Evolutionary conservation across 2,113 vertebrate genomes (phyloP), one percentile per base, ranked within the genome.

Genomic region (Microtus richardsoni): DNA sequence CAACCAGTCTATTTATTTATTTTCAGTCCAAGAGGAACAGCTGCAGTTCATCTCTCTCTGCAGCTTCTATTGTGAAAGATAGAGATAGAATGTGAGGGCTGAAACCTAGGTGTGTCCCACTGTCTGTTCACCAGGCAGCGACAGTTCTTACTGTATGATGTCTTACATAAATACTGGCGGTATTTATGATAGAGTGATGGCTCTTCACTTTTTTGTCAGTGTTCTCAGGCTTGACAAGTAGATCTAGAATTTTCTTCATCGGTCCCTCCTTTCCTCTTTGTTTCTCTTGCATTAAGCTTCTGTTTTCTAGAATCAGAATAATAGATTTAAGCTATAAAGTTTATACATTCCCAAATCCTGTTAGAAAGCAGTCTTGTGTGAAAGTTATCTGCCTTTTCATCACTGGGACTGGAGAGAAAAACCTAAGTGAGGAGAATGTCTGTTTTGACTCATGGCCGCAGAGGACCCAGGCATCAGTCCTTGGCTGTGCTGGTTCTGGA

Each of bases 21-120:
- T 60, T 70, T 94, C 75, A 68, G 64, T 94, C 71, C 26, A 83
- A 60, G 60, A 89, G 8, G 66, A 47, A 79, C 19, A 89, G 13
- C 33, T 96, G 7, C 44, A 93, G 87, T 79, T 77, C 44, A 79
- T 14, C 21, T 75, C 26, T 85, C 47, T 96, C 83, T 96, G 71
- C 24, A 73, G 71, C 5, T 26, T 88, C 68, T 84, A 54, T 89
- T 71, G 49, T 75, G 33, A 93, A 93, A 54, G 52, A 77, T 6
- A 2, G 28, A 89, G 36, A 30, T 52, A 74, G n/a, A 88, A 77
- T 93, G 88, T 80, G 9, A 78, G 64, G 87, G 26, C 78, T 93
- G 36, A 79, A 74, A 83, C 77, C 41, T 85, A 91, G 52, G 6
- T 12, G 8, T 88, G 12, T 30, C 10, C 36, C 62, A 21, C 36